Conservation (phyloP, 2,888 invertebrate species). For the Xestobium rufovillosum region DNA sequence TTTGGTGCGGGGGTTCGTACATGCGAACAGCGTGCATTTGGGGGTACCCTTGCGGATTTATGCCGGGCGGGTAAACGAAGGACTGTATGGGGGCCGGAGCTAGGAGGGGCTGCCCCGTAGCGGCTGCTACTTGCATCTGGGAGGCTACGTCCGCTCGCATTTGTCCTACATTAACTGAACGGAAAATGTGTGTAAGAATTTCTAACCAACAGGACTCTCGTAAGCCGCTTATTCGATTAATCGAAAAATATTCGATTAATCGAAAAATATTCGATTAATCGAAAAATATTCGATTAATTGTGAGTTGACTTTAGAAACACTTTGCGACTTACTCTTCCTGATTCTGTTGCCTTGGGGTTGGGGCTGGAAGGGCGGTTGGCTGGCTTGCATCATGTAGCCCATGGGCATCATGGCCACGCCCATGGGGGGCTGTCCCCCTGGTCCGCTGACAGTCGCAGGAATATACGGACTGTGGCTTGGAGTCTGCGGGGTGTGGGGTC, state of each 20-base stretch:
- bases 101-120: conserved; percentile 77
- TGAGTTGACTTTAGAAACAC: too few species aligned
- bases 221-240: too few species aligned
- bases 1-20: conserved; percentile 54
- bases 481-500: conserved; percentile 82
- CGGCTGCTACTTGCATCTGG: conserved; percentile 74
- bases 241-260: too few species aligned
- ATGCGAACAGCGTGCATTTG: conserved; percentile 56
- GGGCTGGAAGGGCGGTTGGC: conserved; percentile 44
- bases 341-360: conserved; percentile 40
- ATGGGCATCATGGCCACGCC: conserved; percentile 43
- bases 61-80: conserved; percentile 38
- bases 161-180: conserved; percentile 45
- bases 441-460: conserved; percentile 46
- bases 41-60: conserved; percentile 42
- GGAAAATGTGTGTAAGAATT: too few species aligned
- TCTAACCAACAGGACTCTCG: not conserved
- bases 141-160: conserved; percentile 53
- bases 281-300: too few species aligned
- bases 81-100: conserved; percentile 73
- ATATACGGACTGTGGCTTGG: conserved; percentile 47
- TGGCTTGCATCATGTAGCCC: conserved; percentile 43
- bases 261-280: too few species aligned
- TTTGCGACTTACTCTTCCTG: conserved; percentile 37
- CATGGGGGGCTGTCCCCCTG: conserved; percentile 39